These are phyloP conservation scores for Sakesphorus luctuosus DNA, from an alignment of 2,113 vertebrate species.

Conservation along the genomic window DNA sequence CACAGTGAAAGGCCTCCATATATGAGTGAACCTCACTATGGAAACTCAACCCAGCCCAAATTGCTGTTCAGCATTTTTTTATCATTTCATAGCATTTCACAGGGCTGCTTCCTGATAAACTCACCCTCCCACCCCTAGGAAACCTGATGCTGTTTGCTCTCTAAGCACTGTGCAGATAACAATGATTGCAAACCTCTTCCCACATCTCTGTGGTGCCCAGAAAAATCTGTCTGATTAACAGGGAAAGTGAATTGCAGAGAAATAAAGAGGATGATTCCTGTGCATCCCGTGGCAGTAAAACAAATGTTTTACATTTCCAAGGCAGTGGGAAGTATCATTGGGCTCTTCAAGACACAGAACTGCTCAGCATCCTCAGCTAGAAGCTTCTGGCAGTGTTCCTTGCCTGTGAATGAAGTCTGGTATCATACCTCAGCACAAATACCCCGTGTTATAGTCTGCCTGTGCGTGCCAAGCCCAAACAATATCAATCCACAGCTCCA, in stretches of 20 bases:
- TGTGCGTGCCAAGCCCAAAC: accelerated
- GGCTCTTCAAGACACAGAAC: background rate
- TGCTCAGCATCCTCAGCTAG: background rate
- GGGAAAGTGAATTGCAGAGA: background rate
- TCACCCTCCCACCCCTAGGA: background rate
- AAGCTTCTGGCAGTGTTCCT: background rate
- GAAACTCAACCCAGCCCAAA: background rate
- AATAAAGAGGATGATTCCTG: background rate
- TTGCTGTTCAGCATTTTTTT: background rate
- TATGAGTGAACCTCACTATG: accelerated
- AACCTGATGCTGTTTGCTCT: background rate
- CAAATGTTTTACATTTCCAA: background rate
- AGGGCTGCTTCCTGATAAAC: background rate
- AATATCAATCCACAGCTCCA: background rate
- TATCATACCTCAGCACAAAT: background rate
- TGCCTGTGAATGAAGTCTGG: background rate
- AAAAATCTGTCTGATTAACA: background rate
- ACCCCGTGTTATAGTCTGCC: background rate
- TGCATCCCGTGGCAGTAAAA: background rate
- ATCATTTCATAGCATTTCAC: background rate
- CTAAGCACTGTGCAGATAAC: background rate
- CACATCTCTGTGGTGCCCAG: background rate
- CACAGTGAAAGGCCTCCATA: background rate
- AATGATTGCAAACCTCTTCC: background rate
- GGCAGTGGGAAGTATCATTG: background rate